phyloP scores from a whole-genome alignment of 2,797 vertebrate genomes.

The Siniperca obscura region DNA sequence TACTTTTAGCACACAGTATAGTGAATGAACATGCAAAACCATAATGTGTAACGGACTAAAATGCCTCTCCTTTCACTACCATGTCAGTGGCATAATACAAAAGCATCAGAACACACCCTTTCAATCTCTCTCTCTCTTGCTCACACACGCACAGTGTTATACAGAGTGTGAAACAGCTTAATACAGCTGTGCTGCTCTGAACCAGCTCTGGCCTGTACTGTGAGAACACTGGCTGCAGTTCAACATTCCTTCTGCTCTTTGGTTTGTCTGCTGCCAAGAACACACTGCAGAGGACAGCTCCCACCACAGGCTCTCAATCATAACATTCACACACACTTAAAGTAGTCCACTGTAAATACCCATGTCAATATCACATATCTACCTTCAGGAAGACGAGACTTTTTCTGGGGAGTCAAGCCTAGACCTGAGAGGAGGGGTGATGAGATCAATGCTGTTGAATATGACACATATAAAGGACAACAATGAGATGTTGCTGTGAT shows the following conservation, averaged over 20 bases:
- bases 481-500: slow-evolving; percentile 1
- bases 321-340: slow-evolving; percentile 64
- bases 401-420: slow-evolving; percentile 65
- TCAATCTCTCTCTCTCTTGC: slow-evolving; percentile 3
- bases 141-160: slow-evolving; percentile 27
- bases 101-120: slow-evolving; percentile 43
- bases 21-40: slow-evolving; percentile 10
- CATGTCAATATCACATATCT: slow-evolving; percentile 27
- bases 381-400: slow-evolving; percentile 46
- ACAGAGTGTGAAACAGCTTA: slow-evolving; percentile 71
- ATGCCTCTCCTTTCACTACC: slow-evolving; percentile 21
- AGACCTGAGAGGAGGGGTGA: slow-evolving; percentile 40
- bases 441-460: slow-evolving; percentile 6
- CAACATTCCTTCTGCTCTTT: slow-evolving; percentile 80
- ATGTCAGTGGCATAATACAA: slow-evolving; percentile 49
- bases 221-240: slow-evolving; percentile 79
- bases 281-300: slow-evolving; percentile 69
- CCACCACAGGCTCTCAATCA: slow-evolving; percentile 66
- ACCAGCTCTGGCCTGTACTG: slow-evolving; percentile 72
- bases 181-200: slow-evolving; percentile 73
- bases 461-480: slow-evolving; percentile 1
- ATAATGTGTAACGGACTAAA: slow-evolving; percentile 7
- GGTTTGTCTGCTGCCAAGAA: slow-evolving; percentile 71
- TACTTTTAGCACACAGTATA: not conserved
- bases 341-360: slow-evolving; percentile 48